A percentile compares a stretch with the other conserved stretches of the same genome.
Conservation (phyloP, 1,140 invertebrate genomes). For the Camponotus vicinus region DNA sequence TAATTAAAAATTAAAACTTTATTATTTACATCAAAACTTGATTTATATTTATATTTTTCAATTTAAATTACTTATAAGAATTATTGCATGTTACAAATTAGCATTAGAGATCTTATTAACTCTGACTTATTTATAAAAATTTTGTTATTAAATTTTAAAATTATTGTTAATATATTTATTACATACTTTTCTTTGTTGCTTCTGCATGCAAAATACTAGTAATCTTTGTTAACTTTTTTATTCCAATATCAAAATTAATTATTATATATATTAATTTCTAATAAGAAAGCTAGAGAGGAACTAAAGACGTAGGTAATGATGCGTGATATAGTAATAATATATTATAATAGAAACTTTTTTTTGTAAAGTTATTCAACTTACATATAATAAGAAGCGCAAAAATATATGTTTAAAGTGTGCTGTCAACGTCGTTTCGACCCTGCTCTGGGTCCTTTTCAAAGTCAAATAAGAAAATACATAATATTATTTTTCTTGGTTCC, state of each 20-base stretch:
- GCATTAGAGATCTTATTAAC: not conserved
- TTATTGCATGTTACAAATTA: not conserved
- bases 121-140: not conserved
- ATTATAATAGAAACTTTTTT: no score
- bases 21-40: not conserved
- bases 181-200: not conserved
- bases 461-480: no score
- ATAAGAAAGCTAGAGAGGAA: no score
- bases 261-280: not conserved
- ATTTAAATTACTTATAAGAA: not conserved
- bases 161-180: not conserved
- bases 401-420: no score
- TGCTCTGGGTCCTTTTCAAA: no score
- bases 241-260: not conserved
- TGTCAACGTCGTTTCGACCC: no score
- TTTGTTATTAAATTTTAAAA: not conserved
- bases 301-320: no score
- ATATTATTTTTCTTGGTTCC: no score
- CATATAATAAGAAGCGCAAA: no score
- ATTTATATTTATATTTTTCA: not conserved
- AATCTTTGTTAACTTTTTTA: not conserved
- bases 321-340: no score
- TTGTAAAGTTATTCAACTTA: no score
- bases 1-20: constrained; percentile 1
- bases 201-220: not conserved